phyloP scores from a whole-genome alignment of 2,888 invertebrate genomes.

The Petrolisthes cinctipes region DNA sequence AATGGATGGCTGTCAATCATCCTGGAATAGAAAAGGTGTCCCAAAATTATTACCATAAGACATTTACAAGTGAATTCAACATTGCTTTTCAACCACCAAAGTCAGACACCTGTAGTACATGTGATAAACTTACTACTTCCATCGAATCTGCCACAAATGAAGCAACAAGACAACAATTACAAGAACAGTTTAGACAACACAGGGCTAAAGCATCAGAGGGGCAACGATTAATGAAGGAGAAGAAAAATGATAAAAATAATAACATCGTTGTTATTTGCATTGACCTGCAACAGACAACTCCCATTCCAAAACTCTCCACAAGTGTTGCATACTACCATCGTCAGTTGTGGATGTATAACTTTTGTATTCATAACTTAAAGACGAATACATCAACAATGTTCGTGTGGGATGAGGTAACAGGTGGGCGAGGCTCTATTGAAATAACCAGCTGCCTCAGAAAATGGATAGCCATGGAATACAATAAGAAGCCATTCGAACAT shows the following conservation, averaged over 20 bases:
- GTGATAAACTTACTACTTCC: background rate
- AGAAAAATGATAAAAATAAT: background rate
- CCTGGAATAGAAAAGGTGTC: background rate
- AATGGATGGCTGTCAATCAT: background rate
- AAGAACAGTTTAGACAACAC: background rate
- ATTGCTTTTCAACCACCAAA: background rate
- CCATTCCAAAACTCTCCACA: background rate
- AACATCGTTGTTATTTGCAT: background rate
- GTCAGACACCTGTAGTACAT: background rate
- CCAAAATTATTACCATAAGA: background rate
- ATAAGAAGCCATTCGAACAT: background rate
- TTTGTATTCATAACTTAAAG: background rate
- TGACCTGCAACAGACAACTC: background rate
- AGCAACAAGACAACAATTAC: background rate
- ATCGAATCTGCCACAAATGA: background rate
- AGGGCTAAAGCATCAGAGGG: background rate
- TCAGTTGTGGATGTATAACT: slow-evolving; percentile 2
- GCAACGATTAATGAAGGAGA: background rate
- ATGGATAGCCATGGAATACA: background rate
- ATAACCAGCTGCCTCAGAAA: background rate
- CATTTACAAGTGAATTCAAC: background rate
- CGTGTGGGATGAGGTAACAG: too few relatives aligned
- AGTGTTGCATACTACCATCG: background rate
- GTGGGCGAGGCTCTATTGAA: background rate
- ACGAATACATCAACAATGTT: background rate